Conservation (phyloP, 2,797 vertebrate genomes). For the Chelonia mydas region DNA sequence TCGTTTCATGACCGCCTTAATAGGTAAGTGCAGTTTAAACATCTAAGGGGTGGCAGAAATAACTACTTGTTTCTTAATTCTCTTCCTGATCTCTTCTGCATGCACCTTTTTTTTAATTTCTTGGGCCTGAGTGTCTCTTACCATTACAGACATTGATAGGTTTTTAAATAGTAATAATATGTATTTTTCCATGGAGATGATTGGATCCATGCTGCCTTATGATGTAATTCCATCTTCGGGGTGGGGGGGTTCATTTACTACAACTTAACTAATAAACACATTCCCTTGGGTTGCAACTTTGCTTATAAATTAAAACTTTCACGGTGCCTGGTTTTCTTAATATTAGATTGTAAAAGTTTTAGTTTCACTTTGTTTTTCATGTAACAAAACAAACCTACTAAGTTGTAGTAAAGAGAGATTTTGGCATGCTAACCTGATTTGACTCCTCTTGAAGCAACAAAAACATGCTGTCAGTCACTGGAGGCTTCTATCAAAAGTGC, state of each 20-base stretch:
- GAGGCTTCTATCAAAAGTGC: neutral
- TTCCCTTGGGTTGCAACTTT: neutral
- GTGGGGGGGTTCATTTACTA: neutral
- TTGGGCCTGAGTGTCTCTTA: neutral
- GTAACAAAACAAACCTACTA: neutral
- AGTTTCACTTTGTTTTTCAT: neutral
- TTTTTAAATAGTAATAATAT: neutral
- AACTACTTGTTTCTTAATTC: neutral
- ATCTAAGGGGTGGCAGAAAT: neutral
- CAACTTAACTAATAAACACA: neutral
- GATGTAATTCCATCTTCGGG: neutral
- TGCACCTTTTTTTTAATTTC: neutral
- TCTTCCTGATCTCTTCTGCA: neutral
- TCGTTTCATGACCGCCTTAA: conserved; percentile 96
- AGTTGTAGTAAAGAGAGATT: neutral
- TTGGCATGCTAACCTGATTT: neutral
- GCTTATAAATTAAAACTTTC: neutral
- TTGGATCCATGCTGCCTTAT: neutral
- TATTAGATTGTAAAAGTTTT: neutral
- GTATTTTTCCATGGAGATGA: neutral
- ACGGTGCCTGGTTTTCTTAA: neutral
- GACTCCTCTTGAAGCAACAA: neutral
- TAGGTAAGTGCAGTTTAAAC: conserved; percentile 84
- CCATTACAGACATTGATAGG: neutral
- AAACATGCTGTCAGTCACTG: neutral